Evolutionary conservation across 2,113 vertebrate species (phyloP).

Genomic region (Tauraco erythrolophus): DNA sequence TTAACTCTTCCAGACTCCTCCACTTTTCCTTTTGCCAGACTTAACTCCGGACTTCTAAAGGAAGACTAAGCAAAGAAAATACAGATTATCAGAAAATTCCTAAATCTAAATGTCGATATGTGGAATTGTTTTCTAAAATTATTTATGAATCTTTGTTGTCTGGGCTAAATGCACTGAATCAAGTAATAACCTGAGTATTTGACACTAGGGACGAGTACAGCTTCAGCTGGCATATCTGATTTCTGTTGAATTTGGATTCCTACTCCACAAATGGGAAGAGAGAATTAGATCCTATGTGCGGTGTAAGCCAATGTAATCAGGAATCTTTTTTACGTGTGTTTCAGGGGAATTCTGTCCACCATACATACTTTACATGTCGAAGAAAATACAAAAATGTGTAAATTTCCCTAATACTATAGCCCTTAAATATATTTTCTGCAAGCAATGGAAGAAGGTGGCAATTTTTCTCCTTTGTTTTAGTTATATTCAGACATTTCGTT

Average conservation of each 20-base stretch:
- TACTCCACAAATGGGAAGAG: background rate
- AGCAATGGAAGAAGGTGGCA: background rate
- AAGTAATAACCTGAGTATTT: background rate
- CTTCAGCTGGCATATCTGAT: background rate
- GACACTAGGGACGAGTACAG: background rate
- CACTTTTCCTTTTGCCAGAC: background rate
- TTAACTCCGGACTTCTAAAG: background rate
- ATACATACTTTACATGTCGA: background rate
- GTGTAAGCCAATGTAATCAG: background rate
- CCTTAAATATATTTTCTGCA: background rate
- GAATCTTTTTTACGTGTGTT: background rate
- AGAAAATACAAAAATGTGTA: background rate
- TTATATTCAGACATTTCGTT: background rate
- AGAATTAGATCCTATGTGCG: background rate
- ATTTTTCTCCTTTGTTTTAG: background rate
- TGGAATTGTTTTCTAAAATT: background rate
- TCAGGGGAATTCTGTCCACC: background rate
- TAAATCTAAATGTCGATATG: background rate
- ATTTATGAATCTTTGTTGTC: background rate
- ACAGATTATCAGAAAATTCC: background rate
- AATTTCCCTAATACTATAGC: background rate
- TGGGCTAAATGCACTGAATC: background rate
- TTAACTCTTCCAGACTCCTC: background rate
- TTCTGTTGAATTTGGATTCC: background rate
- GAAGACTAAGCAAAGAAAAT: background rate